These are phyloP conservation scores for Rotaria socialis DNA, from an alignment of 2,888 invertebrate genomes.

Conservation along the genomic window DNA sequence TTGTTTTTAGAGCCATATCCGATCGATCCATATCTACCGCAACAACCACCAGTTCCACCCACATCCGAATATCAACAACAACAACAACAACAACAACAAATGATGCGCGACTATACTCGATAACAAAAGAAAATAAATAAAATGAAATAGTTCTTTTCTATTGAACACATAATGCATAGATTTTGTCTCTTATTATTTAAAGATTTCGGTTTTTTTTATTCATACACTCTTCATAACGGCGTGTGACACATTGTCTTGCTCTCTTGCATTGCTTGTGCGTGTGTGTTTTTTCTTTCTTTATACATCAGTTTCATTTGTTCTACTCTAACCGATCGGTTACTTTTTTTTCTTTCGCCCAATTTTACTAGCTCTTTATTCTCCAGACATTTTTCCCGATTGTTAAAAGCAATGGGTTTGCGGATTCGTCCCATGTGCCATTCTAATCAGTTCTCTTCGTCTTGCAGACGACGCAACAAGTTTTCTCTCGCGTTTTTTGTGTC, in stretches of 20 bases:
- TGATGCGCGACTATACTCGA: background rate
- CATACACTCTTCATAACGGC: constrained; percentile 7
- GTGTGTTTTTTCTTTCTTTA: constrained; percentile 18
- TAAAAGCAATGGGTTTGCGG: constrained; percentile 6
- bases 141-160: background rate
- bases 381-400: constrained; percentile 23
- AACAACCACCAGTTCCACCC: background rate
- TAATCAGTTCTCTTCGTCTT: constrained; percentile 17
- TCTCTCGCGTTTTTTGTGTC: constrained; percentile 10
- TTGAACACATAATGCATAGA: constrained; percentile 3
- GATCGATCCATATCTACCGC: background rate
- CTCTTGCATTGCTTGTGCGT: constrained; percentile 23
- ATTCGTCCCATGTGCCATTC: background rate
- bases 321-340: constrained; percentile 18
- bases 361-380: constrained; percentile 13
- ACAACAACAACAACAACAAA: background rate
- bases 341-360: background rate
- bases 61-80: background rate
- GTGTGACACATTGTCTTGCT: constrained; percentile 23
- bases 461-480: background rate
- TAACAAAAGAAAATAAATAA: background rate
- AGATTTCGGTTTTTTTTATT: constrained; percentile 19
- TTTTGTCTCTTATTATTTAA: constrained; percentile 16
- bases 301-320: background rate
- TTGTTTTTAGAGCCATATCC: background rate